Evolutionary conservation across 2,888 invertebrate genomes (phyloP).

Genomic region (Diaphora mendica): DNA sequence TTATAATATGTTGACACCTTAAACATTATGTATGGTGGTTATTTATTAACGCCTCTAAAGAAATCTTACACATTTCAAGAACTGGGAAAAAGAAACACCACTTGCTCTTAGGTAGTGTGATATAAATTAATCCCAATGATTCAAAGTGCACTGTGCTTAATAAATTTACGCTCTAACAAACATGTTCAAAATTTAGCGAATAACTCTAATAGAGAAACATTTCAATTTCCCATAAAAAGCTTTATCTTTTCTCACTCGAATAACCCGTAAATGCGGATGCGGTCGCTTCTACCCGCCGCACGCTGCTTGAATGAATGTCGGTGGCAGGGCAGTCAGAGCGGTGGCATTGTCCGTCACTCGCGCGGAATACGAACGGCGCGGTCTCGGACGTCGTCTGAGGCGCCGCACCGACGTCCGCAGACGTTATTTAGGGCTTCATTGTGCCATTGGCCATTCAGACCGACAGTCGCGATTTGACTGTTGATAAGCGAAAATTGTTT

Average conservation of each 20-base stretch:
- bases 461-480: conserved; percentile 73
- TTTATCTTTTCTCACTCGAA: conserved; percentile 69
- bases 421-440: conserved; percentile 84
- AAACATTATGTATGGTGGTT: not conserved
- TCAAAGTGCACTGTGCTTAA: conserved; percentile 35
- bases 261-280: conserved; percentile 73
- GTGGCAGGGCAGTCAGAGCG: conserved; percentile 73
- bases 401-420: conserved; percentile 77
- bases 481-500: conserved; percentile 75
- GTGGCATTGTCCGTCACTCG: conserved; percentile 81
- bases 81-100: not conserved
- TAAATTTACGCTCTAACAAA: conserved; percentile 42
- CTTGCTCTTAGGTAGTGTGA: not conserved
- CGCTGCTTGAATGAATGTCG: conserved; percentile 65
- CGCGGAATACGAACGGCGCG: conserved; percentile 56
- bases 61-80: not conserved
- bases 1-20: not conserved
- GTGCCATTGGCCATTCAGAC: conserved; percentile 77
- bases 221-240: conserved; percentile 61
- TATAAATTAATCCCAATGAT: conserved; percentile 16
- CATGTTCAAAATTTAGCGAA: conserved; percentile 45
- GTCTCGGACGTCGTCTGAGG: conserved; percentile 73
- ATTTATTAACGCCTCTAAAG: not conserved
- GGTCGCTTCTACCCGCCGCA: conserved; percentile 56
- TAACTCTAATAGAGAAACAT: conserved; percentile 61